These are phyloP conservation scores for Anabacerthia variegaticeps DNA, from an alignment of 2,797 vertebrate genomes.

Conservation along the genomic window DNA sequence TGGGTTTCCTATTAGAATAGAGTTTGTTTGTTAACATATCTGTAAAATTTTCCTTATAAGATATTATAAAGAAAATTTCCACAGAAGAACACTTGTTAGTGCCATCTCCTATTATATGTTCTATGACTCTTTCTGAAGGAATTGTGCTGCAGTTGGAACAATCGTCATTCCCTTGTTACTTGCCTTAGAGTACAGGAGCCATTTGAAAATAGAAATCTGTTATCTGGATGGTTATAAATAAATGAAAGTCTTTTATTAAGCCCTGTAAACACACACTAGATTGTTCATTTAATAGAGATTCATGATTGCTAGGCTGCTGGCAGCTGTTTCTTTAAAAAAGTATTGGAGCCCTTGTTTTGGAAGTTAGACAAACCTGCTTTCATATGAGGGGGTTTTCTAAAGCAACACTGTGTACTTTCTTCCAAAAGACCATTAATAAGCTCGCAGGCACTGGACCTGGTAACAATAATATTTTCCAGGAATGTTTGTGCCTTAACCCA, in stretches of 20 bases:
- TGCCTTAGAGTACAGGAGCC: neutral
- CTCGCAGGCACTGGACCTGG: neutral
- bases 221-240: neutral
- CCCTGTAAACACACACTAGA: neutral
- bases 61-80: neutral
- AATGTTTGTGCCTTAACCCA: conserved; percentile 46
- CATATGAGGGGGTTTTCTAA: conserved; percentile 32
- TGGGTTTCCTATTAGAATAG: neutral
- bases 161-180: accelerated
- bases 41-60: neutral
- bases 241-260: neutral
- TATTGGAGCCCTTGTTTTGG: neutral
- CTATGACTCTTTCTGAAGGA: neutral
- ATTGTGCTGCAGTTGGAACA: neutral
- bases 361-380: conserved; percentile 17
- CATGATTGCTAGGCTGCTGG: neutral
- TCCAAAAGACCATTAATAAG: neutral
- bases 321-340: neutral
- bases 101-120: neutral
- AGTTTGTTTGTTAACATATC: neutral
- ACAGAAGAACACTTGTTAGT: neutral
- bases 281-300: neutral
- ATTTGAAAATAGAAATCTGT: neutral
- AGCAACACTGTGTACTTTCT: conserved; percentile 53
- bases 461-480: conserved; percentile 67